A percentile compares a stretch with the other conserved stretches of the same genome.
These are phyloP conservation scores for Nothobranchius kuhntae DNA, from an alignment of 2,113 vertebrate genomes.

Conservation along the genomic window DNA sequence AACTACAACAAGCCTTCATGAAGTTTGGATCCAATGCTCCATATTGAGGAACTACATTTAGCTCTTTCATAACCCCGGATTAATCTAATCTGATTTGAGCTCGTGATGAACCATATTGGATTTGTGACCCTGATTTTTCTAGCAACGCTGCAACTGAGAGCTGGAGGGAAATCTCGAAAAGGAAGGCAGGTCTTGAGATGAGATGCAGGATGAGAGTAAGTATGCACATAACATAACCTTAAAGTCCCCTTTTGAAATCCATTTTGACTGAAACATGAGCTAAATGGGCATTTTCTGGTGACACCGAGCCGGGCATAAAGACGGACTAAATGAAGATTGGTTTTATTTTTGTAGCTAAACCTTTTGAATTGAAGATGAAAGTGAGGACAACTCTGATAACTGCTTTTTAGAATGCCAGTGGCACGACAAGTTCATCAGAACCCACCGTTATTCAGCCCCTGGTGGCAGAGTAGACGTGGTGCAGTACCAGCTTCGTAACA, in stretches of 20 bases:
- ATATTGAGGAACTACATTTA: constrained; percentile 33
- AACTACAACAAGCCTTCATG: constrained; percentile 9
- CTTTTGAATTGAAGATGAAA: constrained; percentile 66
- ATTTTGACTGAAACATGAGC: constrained; percentile 25
- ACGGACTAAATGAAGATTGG: constrained; percentile 50
- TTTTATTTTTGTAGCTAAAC: constrained; percentile 56
- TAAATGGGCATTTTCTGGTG: constrained; percentile 35
- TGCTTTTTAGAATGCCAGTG: constrained; percentile 43
- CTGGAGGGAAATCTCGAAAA: constrained; percentile 22
- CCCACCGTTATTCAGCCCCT: constrained; percentile 38
- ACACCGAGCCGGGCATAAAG: constrained; percentile 35
- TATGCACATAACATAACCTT: constrained; percentile 40
- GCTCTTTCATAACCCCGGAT: constrained; percentile 46
- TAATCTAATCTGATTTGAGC: constrained; percentile 66
- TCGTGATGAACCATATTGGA: constrained; percentile 60
- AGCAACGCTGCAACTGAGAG: constrained; percentile 14
- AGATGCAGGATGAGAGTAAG: constrained; percentile 31
- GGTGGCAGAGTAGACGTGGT: constrained; percentile 34
- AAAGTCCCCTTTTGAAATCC: constrained; percentile 30
- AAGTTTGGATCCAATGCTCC: constrained; percentile 13
- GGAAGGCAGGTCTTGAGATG: constrained; percentile 39
- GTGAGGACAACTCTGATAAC: constrained; percentile 58
- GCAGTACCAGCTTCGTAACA: constrained; percentile 41
- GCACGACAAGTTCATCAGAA: constrained; percentile 51
- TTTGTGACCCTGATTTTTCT: constrained; percentile 50